phyloP scores from a whole-genome alignment of 2,113 vertebrate genomes.

The Ophthalmolycus amberensis region DNA sequence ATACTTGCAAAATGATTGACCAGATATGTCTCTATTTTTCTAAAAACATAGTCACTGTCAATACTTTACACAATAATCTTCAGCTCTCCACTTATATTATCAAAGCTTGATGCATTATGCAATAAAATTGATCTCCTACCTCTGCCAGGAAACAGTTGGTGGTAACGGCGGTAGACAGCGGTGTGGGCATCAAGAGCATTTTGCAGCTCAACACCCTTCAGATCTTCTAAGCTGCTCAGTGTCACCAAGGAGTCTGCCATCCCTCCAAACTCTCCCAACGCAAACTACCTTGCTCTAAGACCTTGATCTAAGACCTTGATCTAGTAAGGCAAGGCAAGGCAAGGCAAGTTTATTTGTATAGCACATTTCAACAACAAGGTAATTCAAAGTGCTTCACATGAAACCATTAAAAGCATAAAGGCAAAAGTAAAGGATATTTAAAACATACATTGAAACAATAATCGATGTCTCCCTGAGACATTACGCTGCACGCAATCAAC shows the following conservation, averaged over 20 bases:
- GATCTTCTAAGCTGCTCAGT: constrained; percentile 81
- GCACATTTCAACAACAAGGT: no score
- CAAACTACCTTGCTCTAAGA: constrained; percentile 65
- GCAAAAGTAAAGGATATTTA: no score
- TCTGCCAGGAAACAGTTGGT: constrained; percentile 39
- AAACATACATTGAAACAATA: no score
- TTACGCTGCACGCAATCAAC: no score
- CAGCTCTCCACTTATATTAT: background rate
- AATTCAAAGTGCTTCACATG: no score
- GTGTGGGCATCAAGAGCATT: constrained; percentile 78
- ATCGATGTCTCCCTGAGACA: no score
- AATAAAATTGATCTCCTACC: constrained; percentile 75
- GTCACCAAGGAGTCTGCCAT: constrained; percentile 87
- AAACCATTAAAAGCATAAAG: no score
- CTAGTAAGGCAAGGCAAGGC: no score
- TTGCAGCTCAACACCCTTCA: constrained; percentile 62
- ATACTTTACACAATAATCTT: background rate
- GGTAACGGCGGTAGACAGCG: constrained; percentile 77
- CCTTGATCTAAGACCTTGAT: no score
- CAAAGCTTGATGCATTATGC: background rate
- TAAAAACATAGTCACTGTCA: background rate
- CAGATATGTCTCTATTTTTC: background rate
- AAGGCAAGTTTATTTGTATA: no score
- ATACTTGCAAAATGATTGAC: background rate
- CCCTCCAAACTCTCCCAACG: constrained; percentile 84